phyloP scores from a whole-genome alignment of 2,113 vertebrate genomes.

The Psilopsiagon aurifrons region DNA sequence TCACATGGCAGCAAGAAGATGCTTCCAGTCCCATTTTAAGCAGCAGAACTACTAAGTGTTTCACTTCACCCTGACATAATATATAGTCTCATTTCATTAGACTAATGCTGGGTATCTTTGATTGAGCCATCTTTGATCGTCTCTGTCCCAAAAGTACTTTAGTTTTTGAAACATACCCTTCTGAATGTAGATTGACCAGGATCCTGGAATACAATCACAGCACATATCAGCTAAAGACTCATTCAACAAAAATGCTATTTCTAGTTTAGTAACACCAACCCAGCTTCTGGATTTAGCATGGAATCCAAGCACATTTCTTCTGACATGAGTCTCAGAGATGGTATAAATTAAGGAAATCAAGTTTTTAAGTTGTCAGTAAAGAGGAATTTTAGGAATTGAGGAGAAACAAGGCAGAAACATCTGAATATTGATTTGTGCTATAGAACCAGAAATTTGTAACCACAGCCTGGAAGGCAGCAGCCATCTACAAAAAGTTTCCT shows the following conservation, averaged over 20 bases:
- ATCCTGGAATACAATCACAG: not conserved
- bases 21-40: conserved; percentile 56
- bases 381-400: not conserved
- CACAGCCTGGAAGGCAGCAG: not conserved
- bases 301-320: not conserved
- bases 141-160: not conserved
- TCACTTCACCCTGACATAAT: conserved; percentile 52
- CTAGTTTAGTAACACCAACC: not conserved
- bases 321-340: not conserved
- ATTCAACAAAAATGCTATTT: not conserved
- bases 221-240: fast-evolving
- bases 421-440: not conserved
- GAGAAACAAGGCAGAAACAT: not conserved
- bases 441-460: not conserved
- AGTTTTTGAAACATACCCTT: not conserved
- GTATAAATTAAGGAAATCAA: not conserved
- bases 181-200: not conserved
- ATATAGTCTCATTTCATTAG: conserved; percentile 63
- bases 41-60: conserved; percentile 48
- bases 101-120: not conserved
- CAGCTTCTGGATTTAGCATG: not conserved
- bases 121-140: not conserved
- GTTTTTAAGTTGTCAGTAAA: not conserved
- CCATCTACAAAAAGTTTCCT: not conserved
- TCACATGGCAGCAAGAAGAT: conserved; percentile 57